Evolutionary conservation across 2,888 invertebrate species (phyloP), one percentile per base, ranked within the genome.

Genomic region (Lycocerus yunnanus): DNA sequence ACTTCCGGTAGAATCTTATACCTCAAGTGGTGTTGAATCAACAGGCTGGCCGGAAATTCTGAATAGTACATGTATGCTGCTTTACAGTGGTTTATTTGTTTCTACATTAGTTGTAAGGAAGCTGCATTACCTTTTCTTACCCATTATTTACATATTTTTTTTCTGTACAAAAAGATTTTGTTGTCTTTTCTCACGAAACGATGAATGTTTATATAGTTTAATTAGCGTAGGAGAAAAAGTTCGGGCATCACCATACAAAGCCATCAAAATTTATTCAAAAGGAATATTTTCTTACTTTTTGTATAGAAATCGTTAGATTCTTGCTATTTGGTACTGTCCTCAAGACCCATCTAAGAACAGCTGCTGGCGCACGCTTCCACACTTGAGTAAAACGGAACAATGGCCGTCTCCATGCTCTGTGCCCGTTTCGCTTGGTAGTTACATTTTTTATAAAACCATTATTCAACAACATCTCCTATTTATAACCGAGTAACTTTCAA

Each of bases 301-400:
- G 73, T 69, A 66, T 59, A 65, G 66, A 73, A 69, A 76, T 76
- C 68, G 73, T 76, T 73, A 69, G 67, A 71, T 69, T 76, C 71
- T 65, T 73, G 43, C 8, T 43, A 2, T 43, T 43, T 43, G 59
- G 59, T 69, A 72, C 67, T 77, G 71, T 73, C 73, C 74, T 63
- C 75, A 71, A 68, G 76, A 76, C 78, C 68, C 73, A 76, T 68
- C 82, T 82, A 83, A 84, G 83, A 83, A 82, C 84, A 84, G 84
- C 84, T 85, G 85, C 84, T 84, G 84, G 85, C 83, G 82, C 83
- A 82, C 83, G 85, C 83, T 84, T 84, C 85, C 83, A 86, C 86
- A 86, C 85, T 86, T 83, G 85, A 86, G 85, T 86, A 85, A 86
- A 81, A 86, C 80, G 83, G 83, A 86, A 86, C 86, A 86, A 86